These are phyloP conservation scores for Amaurobius ferox DNA, from an alignment of 2,888 invertebrate species.

Conservation along the genomic window DNA sequence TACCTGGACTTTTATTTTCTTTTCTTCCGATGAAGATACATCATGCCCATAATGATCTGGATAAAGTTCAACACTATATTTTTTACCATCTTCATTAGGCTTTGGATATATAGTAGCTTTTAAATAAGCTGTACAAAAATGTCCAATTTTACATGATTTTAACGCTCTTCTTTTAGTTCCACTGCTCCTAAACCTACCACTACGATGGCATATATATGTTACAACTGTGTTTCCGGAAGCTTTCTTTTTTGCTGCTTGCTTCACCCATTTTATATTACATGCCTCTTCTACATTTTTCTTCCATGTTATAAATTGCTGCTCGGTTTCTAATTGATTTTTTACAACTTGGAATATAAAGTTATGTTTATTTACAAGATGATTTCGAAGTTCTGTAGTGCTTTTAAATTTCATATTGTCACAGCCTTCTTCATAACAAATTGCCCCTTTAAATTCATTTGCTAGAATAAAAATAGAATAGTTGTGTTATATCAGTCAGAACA, in stretches of 20 bases:
- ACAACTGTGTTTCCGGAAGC: slow-evolving; percentile 62
- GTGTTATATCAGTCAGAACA: no score
- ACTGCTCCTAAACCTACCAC: slow-evolving; percentile 56
- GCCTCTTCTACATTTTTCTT: slow-evolving; percentile 64
- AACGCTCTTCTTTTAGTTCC: slow-evolving; percentile 48
- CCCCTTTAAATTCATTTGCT: slow-evolving; percentile 55
- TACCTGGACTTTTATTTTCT: slow-evolving; percentile 65
- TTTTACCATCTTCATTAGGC: slow-evolving; percentile 32
- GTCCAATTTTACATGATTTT: slow-evolving; percentile 64
- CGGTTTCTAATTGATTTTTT: slow-evolving; percentile 61
- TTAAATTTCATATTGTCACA: slow-evolving; percentile 63
- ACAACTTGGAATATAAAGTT: slow-evolving; percentile 64
- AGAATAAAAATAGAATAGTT: neutral
- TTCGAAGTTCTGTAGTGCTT: slow-evolving; percentile 61
- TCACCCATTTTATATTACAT: slow-evolving; percentile 64
- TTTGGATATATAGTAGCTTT: slow-evolving; percentile 33
- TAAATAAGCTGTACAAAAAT: slow-evolving; percentile 63
- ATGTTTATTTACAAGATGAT: slow-evolving; percentile 66
- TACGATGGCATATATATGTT: slow-evolving; percentile 60
- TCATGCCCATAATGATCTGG: slow-evolving; percentile 67
- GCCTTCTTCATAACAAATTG: slow-evolving; percentile 62
- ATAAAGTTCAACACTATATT: slow-evolving; percentile 61
- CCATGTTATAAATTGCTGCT: slow-evolving; percentile 61
- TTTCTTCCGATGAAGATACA: slow-evolving; percentile 53
- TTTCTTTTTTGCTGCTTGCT: slow-evolving; percentile 65